A percentile compares a stretch with the other conserved stretches of the same genome.
These are phyloP conservation scores for Cryptus viduatorius DNA, from an alignment of 2,888 invertebrate species.

Conservation along the genomic window DNA sequence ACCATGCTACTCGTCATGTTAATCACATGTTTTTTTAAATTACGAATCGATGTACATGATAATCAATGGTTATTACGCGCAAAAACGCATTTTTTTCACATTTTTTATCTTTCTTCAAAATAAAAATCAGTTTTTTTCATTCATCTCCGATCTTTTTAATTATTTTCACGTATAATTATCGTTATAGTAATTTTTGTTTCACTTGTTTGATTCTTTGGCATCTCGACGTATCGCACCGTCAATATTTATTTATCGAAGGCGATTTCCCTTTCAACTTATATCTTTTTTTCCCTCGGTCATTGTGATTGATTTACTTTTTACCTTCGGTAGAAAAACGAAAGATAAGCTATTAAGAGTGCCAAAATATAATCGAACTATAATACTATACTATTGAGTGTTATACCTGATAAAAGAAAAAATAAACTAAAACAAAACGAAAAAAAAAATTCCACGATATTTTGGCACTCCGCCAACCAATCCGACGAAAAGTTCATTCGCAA, in stretches of 20 bases:
- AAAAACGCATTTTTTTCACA: conserved; percentile 5
- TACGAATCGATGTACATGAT: background rate
- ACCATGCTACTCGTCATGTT: background rate
- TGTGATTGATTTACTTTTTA: conserved; percentile 44
- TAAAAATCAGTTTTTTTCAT: background rate
- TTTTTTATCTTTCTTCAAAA: conserved; percentile 5
- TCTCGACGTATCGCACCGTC: conserved; percentile 39
- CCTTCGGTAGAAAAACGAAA: conserved; percentile 24
- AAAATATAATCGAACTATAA: conserved; percentile 9
- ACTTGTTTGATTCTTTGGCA: conserved; percentile 60
- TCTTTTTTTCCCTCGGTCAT: conserved; percentile 49
- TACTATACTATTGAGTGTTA: background rate
- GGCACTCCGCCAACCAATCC: background rate
- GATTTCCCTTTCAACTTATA: background rate
- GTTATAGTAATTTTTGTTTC: conserved; percentile 39
- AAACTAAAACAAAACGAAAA: background rate
- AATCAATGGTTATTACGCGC: background rate
- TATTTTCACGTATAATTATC: conserved; percentile 44
- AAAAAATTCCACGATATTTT: background rate
- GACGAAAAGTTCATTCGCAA: conserved; percentile 1
- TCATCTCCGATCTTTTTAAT: conserved; percentile 6
- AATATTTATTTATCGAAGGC: conserved; percentile 3
- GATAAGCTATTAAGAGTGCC: background rate
- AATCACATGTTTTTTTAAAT: background rate
- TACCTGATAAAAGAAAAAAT: background rate